A percentile compares a stretch with the other conserved stretches of the same genome.
Evolutionary conservation across 1,140 invertebrate genomes (phyloP).

Genomic region (Streblospio benedicti): DNA sequence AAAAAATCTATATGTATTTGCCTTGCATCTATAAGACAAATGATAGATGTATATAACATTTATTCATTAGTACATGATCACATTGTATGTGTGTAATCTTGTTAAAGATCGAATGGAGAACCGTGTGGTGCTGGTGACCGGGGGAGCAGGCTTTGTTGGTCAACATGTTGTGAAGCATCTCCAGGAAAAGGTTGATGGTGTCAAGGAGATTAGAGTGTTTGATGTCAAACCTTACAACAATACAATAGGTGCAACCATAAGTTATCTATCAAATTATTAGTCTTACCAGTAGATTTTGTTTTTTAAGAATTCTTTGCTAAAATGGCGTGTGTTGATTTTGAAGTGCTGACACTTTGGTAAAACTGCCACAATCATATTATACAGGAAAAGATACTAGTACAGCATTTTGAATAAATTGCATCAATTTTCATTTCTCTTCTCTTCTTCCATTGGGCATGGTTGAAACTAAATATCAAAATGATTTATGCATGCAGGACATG

Average conservation of each 20-base stretch:
- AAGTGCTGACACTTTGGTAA: neutral
- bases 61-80: too few relatives aligned
- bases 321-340: neutral
- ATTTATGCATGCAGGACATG: constrained; percentile 16
- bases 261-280: neutral
- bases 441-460: neutral
- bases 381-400: neutral
- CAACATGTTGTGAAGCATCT: constrained; percentile 56
- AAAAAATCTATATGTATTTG: too few relatives aligned
- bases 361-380: neutral
- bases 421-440: too few relatives aligned
- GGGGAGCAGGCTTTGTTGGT: constrained; percentile 59
- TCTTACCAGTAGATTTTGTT: neutral
- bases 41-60: too few relatives aligned
- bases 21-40: too few relatives aligned
- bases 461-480: neutral
- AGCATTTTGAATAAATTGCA: neutral
- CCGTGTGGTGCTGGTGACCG: constrained; percentile 41
- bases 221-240: constrained; percentile 55
- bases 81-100: too few relatives aligned
- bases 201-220: constrained; percentile 56
- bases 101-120: too few relatives aligned
- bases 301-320: too few relatives aligned
- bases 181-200: constrained; percentile 47
- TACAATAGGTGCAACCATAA: constrained; percentile 45